phyloP scores from a whole-genome alignment of 2,888 invertebrate genomes.

The Hartigia nigra region DNA sequence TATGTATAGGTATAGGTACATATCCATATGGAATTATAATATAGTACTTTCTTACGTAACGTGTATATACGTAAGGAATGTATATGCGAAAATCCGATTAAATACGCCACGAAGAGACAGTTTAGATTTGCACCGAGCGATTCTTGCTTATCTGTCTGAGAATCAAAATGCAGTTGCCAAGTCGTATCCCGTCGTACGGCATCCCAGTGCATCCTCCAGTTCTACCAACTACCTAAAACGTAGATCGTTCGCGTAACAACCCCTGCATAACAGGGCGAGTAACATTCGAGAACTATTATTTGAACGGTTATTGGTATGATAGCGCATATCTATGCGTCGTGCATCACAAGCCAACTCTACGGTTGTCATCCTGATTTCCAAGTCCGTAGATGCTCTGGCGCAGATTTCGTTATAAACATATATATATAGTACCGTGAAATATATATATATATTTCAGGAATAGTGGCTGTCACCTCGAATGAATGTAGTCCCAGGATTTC shows the following conservation, averaged over 20 bases:
- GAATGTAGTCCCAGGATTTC: constrained; percentile 32
- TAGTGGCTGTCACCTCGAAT: constrained; percentile 54
- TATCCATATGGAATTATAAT: not conserved
- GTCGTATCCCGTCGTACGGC: constrained; percentile 29
- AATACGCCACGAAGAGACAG: constrained; percentile 8
- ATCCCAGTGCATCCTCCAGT: not conserved
- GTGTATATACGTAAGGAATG: not conserved
- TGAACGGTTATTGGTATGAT: constrained; percentile 61
- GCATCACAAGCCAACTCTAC: constrained; percentile 60
- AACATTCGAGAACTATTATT: constrained; percentile 55
- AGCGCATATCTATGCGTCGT: constrained; percentile 57
- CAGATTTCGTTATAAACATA: constrained; percentile 51
- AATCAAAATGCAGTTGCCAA: constrained; percentile 52
- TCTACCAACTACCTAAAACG: constrained; percentile 12
- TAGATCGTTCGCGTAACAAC: constrained; percentile 21
- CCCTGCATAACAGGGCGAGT: constrained; percentile 8
- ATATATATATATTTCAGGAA: constrained; percentile 55
- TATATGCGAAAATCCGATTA: not conserved
- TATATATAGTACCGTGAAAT: constrained; percentile 55
- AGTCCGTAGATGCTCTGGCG: constrained; percentile 13
- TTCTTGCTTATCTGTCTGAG: constrained; percentile 26
- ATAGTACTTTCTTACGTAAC: not conserved
- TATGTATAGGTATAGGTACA: not conserved
- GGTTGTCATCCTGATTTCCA: constrained; percentile 55
- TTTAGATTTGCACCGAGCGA: constrained; percentile 18